Evolutionary conservation across 2,888 invertebrate genomes (phyloP), one percentile per base, ranked within the genome.

Genomic region (Notodonta ziczac): DNA sequence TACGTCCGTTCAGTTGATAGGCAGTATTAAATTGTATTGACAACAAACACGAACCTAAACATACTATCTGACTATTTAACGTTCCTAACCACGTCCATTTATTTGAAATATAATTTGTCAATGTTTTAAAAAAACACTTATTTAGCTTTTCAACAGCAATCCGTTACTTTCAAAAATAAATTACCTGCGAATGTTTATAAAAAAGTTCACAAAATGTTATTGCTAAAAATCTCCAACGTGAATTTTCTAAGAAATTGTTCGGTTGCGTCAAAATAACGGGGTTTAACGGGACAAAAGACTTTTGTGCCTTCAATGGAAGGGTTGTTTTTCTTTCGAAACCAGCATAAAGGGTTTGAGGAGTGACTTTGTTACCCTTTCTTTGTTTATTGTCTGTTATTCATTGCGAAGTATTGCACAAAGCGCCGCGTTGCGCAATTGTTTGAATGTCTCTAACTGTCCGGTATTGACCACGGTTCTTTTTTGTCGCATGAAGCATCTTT

Each of bases 211-310:
- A 61, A 61, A 63, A 75, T 52, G 66, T 74, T 76, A 76, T 55
- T 71, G 70, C 72, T 62, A 72, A 65, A 58, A 55, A 69, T 68
- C 65, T 42, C 58, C 62, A 69, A 69, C 58, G 61, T 66, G 60
- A 68, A 66, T 73, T 84, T 90, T 88, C 84, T 74, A 69, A 84
- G 88, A 88, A 89, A 80, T 80, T 69, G 69, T 78, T 73, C 69
- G 65, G 74, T 90, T 87, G 88, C 88, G 84, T 90, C 86, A 88
- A 88, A 83, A 82, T 90, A 91, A 89, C 88, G 85, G 88, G 76
- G 13, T 74, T 77, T 73, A 72, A 64, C 67, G 76, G 80, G 85
- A 85, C 87, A 89, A 88, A 84, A 82, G 80, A 75, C 76, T 76
- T 82, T 85, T 84, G 84, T 86, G 75, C 73, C 75, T 82, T 87